Evolutionary conservation across 1,140 invertebrate species (phyloP).

Genomic region (Diabrotica undecimpunctata): DNA sequence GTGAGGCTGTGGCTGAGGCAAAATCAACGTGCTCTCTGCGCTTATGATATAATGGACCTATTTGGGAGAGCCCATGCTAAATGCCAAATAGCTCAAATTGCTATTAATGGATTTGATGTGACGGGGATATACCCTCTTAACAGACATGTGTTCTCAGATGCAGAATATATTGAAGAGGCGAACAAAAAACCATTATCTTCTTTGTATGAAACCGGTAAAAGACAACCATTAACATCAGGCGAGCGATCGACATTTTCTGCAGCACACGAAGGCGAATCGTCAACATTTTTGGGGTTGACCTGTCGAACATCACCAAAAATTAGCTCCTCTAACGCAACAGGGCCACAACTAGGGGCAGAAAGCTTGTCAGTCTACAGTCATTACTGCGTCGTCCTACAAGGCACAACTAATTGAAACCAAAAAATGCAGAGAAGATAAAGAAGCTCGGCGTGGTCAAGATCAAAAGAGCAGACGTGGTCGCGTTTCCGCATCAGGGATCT

Average conservation of each 20-base stretch:
- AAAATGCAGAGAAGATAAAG: too few relatives aligned
- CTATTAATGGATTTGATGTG: conserved; percentile 32
- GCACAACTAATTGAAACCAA: too few relatives aligned
- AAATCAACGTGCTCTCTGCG: too few relatives aligned
- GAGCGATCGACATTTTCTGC: background rate
- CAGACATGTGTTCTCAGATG: conserved; percentile 22
- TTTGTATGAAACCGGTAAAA: background rate
- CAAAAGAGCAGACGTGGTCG: too few relatives aligned
- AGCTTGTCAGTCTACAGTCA: too few relatives aligned
- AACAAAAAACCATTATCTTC: background rate
- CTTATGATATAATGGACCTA: background rate
- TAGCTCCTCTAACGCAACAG: too few relatives aligned
- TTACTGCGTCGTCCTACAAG: too few relatives aligned
- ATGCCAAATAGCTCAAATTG: conserved; percentile 15
- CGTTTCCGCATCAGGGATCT: too few relatives aligned
- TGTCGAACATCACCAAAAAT: too few relatives aligned
- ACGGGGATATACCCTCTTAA: conserved; percentile 24
- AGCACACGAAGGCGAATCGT: background rate
- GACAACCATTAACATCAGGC: background rate
- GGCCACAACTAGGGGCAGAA: too few relatives aligned
- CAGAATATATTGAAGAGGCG: conserved; percentile 24
- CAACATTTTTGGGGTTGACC: too few relatives aligned
- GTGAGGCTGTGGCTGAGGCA: conserved; percentile 20
- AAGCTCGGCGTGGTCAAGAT: too few relatives aligned
- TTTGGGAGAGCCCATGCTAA: conserved; percentile 21